These are phyloP conservation scores for Drosophila varians DNA, from an alignment of 1,140 invertebrate species.

Conservation along the genomic window DNA sequence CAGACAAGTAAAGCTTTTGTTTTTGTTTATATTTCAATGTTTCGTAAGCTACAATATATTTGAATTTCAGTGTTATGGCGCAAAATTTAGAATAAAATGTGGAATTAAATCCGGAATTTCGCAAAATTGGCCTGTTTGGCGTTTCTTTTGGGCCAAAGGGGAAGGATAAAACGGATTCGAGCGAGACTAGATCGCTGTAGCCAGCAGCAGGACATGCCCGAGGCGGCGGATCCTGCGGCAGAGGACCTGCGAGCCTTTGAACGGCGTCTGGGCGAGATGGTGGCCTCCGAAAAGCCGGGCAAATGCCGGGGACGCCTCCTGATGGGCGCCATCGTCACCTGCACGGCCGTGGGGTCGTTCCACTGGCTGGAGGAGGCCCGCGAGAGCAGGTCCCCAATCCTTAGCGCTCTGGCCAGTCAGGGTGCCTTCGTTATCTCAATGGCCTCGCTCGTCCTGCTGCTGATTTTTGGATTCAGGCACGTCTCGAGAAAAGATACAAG, in stretches of 20 bases:
- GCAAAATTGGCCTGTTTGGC: neutral
- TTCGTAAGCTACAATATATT: neutral
- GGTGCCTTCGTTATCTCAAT: constrained; percentile 3
- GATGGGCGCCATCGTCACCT: neutral
- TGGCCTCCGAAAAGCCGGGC: neutral
- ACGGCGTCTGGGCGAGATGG: constrained; percentile 7
- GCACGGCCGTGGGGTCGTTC: constrained; percentile 8
- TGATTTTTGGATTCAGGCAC: neutral
- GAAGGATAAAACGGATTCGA: neutral
- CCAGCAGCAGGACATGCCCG: neutral
- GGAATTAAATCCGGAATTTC: neutral
- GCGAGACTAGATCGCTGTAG: too few relatives aligned
- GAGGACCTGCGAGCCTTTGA: constrained; percentile 23
- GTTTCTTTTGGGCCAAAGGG: neutral
- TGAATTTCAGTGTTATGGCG: neutral
- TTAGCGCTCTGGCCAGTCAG: constrained; percentile 1
- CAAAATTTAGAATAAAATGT: neutral
- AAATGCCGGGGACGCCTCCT: constrained; percentile 1
- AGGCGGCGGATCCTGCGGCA: neutral
- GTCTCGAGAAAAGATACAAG: neutral
- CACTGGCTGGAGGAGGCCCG: constrained; percentile 1
- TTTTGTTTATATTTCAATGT: neutral
- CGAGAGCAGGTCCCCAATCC: neutral
- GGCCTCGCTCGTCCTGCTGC: neutral
- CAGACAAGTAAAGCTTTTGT: neutral